Conservation (phyloP, 2,797 vertebrate species). For the Lacerta agilis region DNA sequence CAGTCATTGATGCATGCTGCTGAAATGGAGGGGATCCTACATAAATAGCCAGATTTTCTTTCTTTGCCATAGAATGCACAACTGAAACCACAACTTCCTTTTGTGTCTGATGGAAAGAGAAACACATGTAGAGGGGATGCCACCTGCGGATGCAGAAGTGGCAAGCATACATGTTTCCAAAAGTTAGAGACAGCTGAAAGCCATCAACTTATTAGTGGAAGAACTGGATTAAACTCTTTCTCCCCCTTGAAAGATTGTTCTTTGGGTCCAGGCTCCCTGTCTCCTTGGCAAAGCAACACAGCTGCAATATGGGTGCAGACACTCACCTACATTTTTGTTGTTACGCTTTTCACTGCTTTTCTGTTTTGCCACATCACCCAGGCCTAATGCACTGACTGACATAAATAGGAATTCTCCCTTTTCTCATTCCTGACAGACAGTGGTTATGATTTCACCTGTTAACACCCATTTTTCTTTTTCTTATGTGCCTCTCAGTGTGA, state of each 20-base stretch:
- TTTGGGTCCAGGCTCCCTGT: background rate
- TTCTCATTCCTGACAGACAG: background rate
- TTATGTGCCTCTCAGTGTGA: background rate
- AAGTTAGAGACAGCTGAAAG: background rate
- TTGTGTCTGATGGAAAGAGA: background rate
- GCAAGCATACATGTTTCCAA: background rate
- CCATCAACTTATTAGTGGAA: background rate
- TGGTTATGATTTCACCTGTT: background rate
- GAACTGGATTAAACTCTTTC: background rate
- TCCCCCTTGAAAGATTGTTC: background rate
- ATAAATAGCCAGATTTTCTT: background rate
- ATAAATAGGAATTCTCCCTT: background rate
- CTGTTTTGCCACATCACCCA: background rate
- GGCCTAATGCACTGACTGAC: background rate
- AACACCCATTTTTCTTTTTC: slow-evolving; percentile 1
- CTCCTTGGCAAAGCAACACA: background rate
- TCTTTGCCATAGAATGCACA: background rate
- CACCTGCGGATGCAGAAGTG: background rate
- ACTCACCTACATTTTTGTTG: background rate
- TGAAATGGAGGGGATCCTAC: too few species aligned
- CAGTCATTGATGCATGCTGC: background rate
- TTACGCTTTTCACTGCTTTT: background rate
- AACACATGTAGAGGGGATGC: background rate
- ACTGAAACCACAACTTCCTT: background rate
- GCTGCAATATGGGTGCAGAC: background rate